Percentiles rank a stretch among this genome's conserved stretches.
Evolutionary conservation across 2,113 vertebrate species (phyloP).

Genomic region (Callaeas wilsoni): DNA sequence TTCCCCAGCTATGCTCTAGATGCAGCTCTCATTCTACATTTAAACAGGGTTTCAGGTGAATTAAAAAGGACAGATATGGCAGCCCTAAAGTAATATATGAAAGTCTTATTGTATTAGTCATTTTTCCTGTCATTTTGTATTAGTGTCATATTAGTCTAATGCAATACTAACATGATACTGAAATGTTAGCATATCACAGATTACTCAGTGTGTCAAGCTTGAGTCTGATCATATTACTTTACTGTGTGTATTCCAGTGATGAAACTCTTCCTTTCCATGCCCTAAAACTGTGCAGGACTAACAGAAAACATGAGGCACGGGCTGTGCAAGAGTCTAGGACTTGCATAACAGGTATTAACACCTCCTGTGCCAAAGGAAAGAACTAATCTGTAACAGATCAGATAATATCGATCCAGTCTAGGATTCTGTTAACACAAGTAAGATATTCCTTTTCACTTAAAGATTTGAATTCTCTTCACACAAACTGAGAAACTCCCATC

Average conservation of each 20-base stretch:
- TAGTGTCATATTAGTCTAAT: conserved; percentile 78
- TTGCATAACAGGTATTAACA: not conserved
- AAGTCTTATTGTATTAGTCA: conserved; percentile 76
- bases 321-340: not conserved
- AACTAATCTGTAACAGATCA: not conserved
- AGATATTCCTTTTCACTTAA: not conserved
- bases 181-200: conserved; percentile 77
- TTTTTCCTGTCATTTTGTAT: conserved; percentile 74
- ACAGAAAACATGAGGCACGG: not conserved
- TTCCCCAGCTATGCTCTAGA: not conserved
- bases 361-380: not conserved
- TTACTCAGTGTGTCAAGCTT: conserved; percentile 71
- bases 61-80: conserved; percentile 67
- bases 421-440: not conserved
- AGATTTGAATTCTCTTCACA: not conserved
- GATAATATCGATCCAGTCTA: not conserved
- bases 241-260: not conserved
- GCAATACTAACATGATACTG: conserved; percentile 71
- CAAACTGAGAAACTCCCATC: not conserved
- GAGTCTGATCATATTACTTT: conserved; percentile 69
- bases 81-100: conserved; percentile 64
- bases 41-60: conserved; percentile 67
- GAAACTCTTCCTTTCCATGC: not conserved
- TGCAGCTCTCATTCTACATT: not conserved
- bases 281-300: not conserved